Conservation (phyloP, 1,140 invertebrate genomes). For the Cylas formicarius region DNA sequence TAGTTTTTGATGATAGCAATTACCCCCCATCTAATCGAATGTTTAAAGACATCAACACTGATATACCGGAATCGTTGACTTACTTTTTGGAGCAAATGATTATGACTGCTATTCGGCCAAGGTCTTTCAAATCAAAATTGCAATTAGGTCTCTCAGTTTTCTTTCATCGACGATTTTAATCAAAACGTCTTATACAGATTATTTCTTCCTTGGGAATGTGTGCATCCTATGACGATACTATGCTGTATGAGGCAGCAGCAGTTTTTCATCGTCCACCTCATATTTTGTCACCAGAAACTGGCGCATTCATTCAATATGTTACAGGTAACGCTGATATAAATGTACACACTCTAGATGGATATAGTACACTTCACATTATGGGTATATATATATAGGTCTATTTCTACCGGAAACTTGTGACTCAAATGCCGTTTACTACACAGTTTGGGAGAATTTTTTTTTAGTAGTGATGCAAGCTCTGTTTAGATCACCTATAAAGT, state of each 20-base stretch:
- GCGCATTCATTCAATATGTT: no score
- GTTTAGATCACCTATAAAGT: no score
- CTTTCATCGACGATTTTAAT: constrained; percentile 36
- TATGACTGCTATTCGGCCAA: constrained; percentile 37
- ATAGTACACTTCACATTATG: constrained; percentile 41
- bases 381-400: no score
- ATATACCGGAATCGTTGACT: constrained; percentile 33
- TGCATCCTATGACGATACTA: constrained; percentile 36
- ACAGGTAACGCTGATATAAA: no score
- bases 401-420: no score
- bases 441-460: no score
- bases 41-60: constrained; percentile 34
- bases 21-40: constrained; percentile 34
- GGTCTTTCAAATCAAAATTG: constrained; percentile 36
- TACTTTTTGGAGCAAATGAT: constrained; percentile 34
- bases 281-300: constrained; percentile 33
- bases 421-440: no score
- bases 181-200: constrained; percentile 30
- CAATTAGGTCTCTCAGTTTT: constrained; percentile 36
- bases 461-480: no score
- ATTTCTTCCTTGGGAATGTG: constrained; percentile 31
- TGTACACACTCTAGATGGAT: constrained; percentile 32
- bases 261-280: constrained; percentile 37
- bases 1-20: constrained; percentile 30
- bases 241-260: constrained; percentile 36